Base-by-base conservation (phyloP, 2,888 invertebrate species). In the Uropetala carovei region DNA sequence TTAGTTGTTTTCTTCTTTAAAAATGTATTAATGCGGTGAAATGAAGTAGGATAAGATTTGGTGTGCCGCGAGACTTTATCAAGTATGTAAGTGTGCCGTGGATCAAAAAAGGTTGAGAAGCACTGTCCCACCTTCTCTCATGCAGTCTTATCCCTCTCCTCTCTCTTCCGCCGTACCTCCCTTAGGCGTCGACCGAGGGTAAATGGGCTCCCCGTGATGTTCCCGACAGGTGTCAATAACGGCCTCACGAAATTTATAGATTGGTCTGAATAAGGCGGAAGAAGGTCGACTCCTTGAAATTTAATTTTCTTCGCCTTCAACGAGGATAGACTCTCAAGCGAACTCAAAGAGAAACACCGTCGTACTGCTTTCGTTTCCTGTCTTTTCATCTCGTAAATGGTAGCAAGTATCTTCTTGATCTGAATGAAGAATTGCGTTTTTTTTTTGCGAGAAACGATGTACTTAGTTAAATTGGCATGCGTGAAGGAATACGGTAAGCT, bases 191-290 rank as follows among this genome's bases (percentile, higher is more conserved):
- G 43, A 43, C 43, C 43, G 43, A 43, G 43, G 27, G 14, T 27
- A 86, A 59, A 60, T 14, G 56, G 16, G 30, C 30, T 9, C 14
- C 56, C 16, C 58, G 11, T 60, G 14, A 86, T 60, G 18, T 86
- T n/a, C 60, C 60, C 60, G 86, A 86, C 86, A 86, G 59, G 86
- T 86, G 86, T 86, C 86, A 60, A 60, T 86, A 86, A 86, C 86
- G 27, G 58, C 86, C 86, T 30, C 59, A 27, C 30, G 16, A 86
- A 86, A 86, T 59, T 60, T 86, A 27, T 30, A 27, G 27, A 5
- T 58, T 86, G 59, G 59, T 60, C 30, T 30, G 27, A 86, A 60
- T 86, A 30, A 86, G 11, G 86, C 60, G 27, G 75, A 86, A 60
- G 30, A 18, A 22, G 86, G 57, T 43, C 56, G 16, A 13, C 18